phyloP scores from a whole-genome alignment of 2,797 vertebrate species.

The Anabacerthia variegaticeps region DNA sequence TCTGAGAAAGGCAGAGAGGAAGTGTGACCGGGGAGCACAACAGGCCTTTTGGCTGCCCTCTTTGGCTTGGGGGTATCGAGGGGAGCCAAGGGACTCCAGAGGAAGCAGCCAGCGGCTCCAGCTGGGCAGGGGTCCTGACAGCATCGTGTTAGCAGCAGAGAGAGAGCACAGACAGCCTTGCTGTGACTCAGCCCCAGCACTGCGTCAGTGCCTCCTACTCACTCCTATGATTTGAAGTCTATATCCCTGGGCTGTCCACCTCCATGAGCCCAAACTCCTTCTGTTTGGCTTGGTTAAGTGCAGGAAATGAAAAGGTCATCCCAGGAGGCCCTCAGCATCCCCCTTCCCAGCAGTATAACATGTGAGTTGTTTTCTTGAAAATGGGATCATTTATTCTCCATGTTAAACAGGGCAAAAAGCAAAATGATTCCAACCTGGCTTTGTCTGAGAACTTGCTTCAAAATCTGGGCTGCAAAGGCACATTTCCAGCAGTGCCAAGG shows the following conservation, averaged over 20 bases:
- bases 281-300: background rate
- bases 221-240: background rate
- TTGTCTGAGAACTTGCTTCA: background rate
- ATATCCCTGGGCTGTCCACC: background rate
- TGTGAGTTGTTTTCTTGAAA: background rate
- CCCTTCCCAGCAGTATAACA: background rate
- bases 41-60: slow-evolving; percentile 13
- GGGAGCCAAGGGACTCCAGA: background rate
- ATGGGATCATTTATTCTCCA: background rate
- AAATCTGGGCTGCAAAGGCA: background rate
- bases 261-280: background rate
- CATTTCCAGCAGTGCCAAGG: background rate
- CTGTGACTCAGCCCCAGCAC: background rate
- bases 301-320: background rate
- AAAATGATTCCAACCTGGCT: background rate
- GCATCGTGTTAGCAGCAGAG: background rate
- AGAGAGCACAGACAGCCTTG: background rate
- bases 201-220: background rate
- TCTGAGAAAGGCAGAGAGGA: background rate
- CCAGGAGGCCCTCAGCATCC: background rate
- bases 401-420: background rate
- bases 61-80: background rate
- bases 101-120: background rate
- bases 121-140: background rate
- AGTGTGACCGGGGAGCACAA: background rate